A percentile compares a stretch with the other conserved stretches of the same genome.
These are phyloP conservation scores for Malaclemys terrapin DNA, from an alignment of 2,113 vertebrate genomes.

Conservation along the genomic window DNA sequence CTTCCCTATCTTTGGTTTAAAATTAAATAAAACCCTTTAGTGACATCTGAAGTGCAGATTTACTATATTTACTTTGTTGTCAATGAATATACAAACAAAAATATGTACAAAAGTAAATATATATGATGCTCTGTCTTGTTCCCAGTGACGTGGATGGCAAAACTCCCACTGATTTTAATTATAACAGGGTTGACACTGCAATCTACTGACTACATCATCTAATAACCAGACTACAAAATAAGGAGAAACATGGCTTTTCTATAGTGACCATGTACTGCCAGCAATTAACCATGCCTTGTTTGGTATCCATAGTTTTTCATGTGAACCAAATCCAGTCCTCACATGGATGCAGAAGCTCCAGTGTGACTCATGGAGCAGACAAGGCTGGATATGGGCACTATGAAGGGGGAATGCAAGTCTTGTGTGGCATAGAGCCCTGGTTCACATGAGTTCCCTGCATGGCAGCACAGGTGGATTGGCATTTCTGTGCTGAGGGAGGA, in stretches of 20 bases:
- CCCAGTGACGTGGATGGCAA: background rate
- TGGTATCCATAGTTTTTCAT: background rate
- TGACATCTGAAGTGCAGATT: background rate
- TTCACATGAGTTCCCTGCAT: background rate
- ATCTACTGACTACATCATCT: background rate
- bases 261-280: background rate
- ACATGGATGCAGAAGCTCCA: background rate
- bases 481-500: background rate
- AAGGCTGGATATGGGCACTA: background rate
- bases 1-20: background rate
- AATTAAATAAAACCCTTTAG: background rate
- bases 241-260: background rate
- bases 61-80: background rate
- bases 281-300: background rate
- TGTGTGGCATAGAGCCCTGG: background rate
- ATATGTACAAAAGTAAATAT: background rate
- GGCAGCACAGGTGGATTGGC: background rate
- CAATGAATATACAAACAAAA: background rate
- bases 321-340: background rate
- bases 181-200: fast-evolving
- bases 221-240: background rate
- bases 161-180: background rate
- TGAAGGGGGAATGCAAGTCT: fast-evolving
- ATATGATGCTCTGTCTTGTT: background rate
- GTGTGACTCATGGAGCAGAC: background rate